These are phyloP conservation scores for Ptychoptera contaminata DNA, from an alignment of 2,888 invertebrate genomes.

Conservation along the genomic window DNA sequence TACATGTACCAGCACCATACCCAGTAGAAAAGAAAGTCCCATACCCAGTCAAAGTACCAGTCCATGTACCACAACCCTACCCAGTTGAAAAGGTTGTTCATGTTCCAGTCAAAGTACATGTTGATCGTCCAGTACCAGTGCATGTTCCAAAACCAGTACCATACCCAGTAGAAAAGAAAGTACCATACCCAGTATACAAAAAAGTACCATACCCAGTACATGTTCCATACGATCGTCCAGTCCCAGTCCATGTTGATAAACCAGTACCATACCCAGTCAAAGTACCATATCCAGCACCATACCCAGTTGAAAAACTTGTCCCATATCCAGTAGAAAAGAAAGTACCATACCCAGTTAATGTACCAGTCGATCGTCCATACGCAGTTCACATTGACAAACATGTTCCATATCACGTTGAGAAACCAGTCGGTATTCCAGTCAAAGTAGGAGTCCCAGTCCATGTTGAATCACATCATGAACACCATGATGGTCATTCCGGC, in stretches of 20 bases:
- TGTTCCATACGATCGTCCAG: conserved; percentile 49
- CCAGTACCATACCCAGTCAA: conserved; percentile 43
- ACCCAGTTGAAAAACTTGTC: conserved; percentile 36
- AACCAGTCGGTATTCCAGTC: conserved; percentile 47
- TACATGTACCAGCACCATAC: conserved; percentile 54
- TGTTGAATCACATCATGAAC: background rate
- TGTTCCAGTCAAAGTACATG: conserved; percentile 62
- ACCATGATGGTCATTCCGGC: too few species aligned
- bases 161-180: conserved; percentile 62
- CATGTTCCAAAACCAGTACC: conserved; percentile 47
- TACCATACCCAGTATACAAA: conserved; percentile 46
- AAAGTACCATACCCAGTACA: conserved; percentile 55
- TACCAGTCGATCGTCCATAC: conserved; percentile 45
- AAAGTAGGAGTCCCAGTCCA: conserved; percentile 20
- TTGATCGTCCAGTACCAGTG: conserved; percentile 54
- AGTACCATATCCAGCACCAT: conserved; percentile 42
- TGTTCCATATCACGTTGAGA: conserved; percentile 48
- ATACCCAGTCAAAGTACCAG: conserved; percentile 51
- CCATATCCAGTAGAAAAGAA: conserved; percentile 56
- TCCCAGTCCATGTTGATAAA: conserved; percentile 38
- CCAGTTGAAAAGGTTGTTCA: conserved; percentile 58
- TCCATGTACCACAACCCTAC: conserved; percentile 57
- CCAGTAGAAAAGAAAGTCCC: conserved; percentile 39
- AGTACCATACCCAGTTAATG: conserved; percentile 45
- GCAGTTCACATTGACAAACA: conserved; percentile 41